Percentiles rank a stretch among this genome's conserved stretches.
These are phyloP conservation scores for Neoaliturus tenellus DNA, from an alignment of 2,888 invertebrate species.

Conservation along the genomic window DNA sequence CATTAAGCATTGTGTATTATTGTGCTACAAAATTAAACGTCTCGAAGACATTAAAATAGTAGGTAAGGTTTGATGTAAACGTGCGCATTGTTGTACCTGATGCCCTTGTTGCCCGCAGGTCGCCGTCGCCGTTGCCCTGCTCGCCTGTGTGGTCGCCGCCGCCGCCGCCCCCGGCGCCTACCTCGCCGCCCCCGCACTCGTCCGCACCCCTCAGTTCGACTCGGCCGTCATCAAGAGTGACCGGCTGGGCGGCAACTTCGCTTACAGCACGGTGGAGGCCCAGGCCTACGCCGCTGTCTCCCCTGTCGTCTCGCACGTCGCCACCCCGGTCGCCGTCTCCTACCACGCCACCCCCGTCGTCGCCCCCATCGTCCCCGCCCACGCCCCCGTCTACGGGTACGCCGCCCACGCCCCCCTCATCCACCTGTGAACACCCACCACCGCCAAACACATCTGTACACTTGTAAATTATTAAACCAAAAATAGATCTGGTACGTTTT, in stretches of 20 bases:
- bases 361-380: slow-evolving; percentile 27
- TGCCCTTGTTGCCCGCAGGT: slow-evolving; percentile 15
- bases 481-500: slow-evolving; percentile 40
- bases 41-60: too few relatives aligned
- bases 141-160: slow-evolving; percentile 58
- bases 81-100: too few relatives aligned
- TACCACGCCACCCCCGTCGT: slow-evolving; percentile 69
- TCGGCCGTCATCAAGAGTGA: slow-evolving; percentile 75
- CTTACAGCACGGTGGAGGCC: slow-evolving; percentile 75
- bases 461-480: slow-evolving; percentile 53
- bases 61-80: too few relatives aligned
- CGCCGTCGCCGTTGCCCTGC: slow-evolving; percentile 55
- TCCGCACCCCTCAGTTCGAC: slow-evolving; percentile 74
- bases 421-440: background rate
- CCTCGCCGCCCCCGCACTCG: slow-evolving; percentile 68
- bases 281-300: slow-evolving; percentile 74
- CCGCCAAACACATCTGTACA: slow-evolving; percentile 2
- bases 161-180: slow-evolving; percentile 63
- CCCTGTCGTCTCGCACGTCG: slow-evolving; percentile 71
- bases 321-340: slow-evolving; percentile 71
- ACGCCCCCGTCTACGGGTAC: background rate
- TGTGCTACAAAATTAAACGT: too few relatives aligned
- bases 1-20: too few relatives aligned
- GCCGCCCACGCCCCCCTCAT: background rate
- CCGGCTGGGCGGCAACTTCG: slow-evolving; percentile 75